phyloP scores from a whole-genome alignment of 2,113 vertebrate species.

The Lophochroa leadbeateri region DNA sequence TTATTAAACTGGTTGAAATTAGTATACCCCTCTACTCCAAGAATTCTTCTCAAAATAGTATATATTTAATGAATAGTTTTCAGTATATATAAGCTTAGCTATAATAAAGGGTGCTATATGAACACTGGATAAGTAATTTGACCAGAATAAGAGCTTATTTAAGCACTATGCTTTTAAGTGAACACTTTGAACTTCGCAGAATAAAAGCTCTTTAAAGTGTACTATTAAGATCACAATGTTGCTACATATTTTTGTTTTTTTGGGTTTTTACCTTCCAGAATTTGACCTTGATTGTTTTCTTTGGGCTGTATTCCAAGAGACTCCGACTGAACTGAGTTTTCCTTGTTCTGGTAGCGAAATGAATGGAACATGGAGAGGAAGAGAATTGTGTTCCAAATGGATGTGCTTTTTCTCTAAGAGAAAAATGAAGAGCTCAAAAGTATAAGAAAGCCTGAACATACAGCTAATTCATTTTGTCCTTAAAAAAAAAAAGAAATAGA shows the following conservation, averaged over 20 bases:
- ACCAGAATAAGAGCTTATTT: background rate
- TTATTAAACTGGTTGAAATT: background rate
- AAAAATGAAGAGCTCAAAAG: background rate
- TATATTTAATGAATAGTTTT: background rate
- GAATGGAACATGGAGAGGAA: background rate
- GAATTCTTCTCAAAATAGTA: background rate
- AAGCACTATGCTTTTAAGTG: background rate
- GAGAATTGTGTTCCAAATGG: background rate
- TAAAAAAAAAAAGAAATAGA: background rate
- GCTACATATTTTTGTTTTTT: background rate
- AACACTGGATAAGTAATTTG: background rate
- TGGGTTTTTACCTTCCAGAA: constrained; percentile 35
- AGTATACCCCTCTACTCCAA: background rate
- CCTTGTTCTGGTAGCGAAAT: background rate
- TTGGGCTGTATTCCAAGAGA: constrained; percentile 46
- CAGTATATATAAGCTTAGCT: background rate
- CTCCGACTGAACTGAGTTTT: background rate
- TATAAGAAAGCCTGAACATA: background rate
- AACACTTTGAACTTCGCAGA: background rate
- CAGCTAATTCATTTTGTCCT: background rate
- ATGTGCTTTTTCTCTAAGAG: background rate
- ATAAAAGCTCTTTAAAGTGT: background rate
- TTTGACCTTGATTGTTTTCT: constrained; percentile 35
- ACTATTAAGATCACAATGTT: background rate
- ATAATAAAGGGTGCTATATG: background rate